Evolutionary conservation across 1,140 invertebrate species (phyloP), one percentile per base, ranked within the genome.

Genomic region (Andricus grossulariae): DNA sequence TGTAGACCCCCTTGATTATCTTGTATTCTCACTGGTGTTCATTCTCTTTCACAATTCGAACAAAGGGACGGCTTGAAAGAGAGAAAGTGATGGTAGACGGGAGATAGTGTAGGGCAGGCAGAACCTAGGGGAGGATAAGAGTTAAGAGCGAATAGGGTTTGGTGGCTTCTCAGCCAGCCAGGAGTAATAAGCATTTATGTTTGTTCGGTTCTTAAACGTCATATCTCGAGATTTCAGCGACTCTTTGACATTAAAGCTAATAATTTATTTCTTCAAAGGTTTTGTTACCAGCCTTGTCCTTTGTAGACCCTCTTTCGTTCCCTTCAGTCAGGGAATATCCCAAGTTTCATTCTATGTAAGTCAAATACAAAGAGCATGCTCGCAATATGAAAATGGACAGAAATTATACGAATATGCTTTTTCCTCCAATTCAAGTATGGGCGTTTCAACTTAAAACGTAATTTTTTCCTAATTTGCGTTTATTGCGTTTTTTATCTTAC

Each of bases 131-230:
- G 50, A 50, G 16, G 25, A 72, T 50, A 49, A 21, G 71, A 72
- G 32, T 19, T n/a, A 45, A 73, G 72, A 72, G 32, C 50, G 10
- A 51, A n/a, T 54, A 52, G 49, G 18, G 49, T 72, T 73, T n/a
- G 51, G 49, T n/a, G 19, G 50, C 72, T 83, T 79, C 74, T 84
- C 82, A 81, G 74, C 76, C 54, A 18, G 57, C 76, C 54, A 18
- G 57, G 80, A 80, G 77, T 85, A 85, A 85, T 85, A 83, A 85
- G 77, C 76, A 79, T 77, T 84, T 79, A 83, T 85, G 82, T 85
- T 85, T 85, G 83, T 75, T 78, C 71, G 81, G 45, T 81, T 80
- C 78, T 84, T 78, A 83, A 84, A 84, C 83, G 77, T 77, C 77
- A 81, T 77, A 74, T 70, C 55, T 45, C 32, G 71, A 72, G 50